Conservation (phyloP, 1,140 invertebrate species). For the Penaeus japonicus region DNA sequence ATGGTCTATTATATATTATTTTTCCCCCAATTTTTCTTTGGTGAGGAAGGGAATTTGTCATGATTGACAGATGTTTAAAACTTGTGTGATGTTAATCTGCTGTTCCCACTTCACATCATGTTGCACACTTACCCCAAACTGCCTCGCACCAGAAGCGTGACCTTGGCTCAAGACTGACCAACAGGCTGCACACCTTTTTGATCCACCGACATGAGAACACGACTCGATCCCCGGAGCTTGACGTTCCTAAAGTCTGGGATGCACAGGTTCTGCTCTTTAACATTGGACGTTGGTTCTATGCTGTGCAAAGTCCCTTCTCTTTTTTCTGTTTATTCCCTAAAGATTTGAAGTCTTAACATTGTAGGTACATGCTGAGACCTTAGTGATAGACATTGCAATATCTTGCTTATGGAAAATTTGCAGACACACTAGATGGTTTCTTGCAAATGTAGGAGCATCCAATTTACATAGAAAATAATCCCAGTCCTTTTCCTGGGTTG, state of each 20-base stretch:
- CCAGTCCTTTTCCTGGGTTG: too few species aligned
- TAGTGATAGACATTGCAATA: too few species aligned
- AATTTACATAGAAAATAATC: too few species aligned
- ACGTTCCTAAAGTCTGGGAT: neutral
- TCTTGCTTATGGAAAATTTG: too few species aligned
- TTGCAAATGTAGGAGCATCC: too few species aligned
- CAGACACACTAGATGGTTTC: too few species aligned
- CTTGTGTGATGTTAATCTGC: neutral
- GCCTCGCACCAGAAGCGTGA: neutral
- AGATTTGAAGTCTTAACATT: too few species aligned
- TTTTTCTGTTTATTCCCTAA: too few species aligned
- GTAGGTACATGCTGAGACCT: too few species aligned
- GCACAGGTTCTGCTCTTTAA: neutral
- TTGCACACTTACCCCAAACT: neutral
- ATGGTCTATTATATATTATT: too few species aligned
- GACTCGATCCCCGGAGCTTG: neutral
- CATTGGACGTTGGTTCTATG: neutral
- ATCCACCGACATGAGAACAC: neutral
- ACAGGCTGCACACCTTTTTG: conserved; percentile 6
- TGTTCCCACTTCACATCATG: neutral
- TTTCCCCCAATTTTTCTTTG: neutral
- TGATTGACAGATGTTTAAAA: neutral
- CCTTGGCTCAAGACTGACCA: neutral
- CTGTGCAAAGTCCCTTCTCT: too few species aligned
- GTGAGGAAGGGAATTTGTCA: too few species aligned